Percentiles rank a stretch among this genome's conserved stretches.
These are phyloP conservation scores for Zoroaster sp. DNA, from an alignment of 53 echinoderm and acorn worm species.

Conservation along the genomic window DNA sequence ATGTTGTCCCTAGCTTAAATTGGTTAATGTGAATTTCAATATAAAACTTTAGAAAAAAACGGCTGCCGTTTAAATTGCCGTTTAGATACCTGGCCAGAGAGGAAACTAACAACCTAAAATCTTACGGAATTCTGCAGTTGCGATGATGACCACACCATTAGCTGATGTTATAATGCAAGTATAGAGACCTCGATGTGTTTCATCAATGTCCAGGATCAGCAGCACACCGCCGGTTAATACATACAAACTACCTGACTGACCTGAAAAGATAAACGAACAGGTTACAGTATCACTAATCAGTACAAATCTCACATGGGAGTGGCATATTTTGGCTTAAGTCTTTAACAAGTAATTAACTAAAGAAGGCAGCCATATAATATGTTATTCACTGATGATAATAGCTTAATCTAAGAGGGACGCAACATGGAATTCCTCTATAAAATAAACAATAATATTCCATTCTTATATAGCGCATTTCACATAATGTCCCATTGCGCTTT, in stretches of 20 bases:
- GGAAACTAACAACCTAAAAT: not conserved
- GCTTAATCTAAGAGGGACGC: too few relatives aligned
- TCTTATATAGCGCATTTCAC: too few relatives aligned
- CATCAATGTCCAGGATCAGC: constrained; percentile 53
- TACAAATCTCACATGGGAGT: not conserved
- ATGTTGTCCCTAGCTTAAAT: too few relatives aligned
- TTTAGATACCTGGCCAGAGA: not conserved
- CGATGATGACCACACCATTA: constrained; percentile 38
- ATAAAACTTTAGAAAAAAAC: too few relatives aligned
- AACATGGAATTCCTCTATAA: too few relatives aligned
- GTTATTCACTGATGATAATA: too few relatives aligned
- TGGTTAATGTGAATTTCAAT: too few relatives aligned
- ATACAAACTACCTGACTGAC: constrained; percentile 34
- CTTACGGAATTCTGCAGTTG: constrained; percentile 55
- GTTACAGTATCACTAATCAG: not conserved
- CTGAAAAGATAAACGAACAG: not conserved
- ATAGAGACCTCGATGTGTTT: constrained; percentile 57
- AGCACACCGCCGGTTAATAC: constrained; percentile 50
- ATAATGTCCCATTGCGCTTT: too few relatives aligned
- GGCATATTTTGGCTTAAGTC: not conserved
- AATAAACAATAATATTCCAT: too few relatives aligned
- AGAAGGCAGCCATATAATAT: too few relatives aligned
- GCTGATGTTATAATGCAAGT: constrained; percentile 57
- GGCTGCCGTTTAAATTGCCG: not conserved
- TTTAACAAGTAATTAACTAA: too few relatives aligned